Evolutionary conservation across 35 echinoderm and acorn worm species (phyloP), one percentile per base, ranked within the genome.

Genomic region (Anneissia japonica): DNA sequence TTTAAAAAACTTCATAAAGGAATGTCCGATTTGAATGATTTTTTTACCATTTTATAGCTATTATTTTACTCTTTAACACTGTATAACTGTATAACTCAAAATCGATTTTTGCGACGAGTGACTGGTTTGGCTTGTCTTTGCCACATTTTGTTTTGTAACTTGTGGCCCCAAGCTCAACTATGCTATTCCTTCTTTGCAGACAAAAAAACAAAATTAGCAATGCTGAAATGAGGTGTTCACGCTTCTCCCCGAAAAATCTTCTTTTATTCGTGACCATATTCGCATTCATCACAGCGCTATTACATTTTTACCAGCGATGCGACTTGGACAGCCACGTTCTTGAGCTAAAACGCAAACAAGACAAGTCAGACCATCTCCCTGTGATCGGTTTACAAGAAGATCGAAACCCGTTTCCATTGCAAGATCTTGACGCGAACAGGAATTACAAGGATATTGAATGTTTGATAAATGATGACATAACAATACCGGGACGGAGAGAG

Each of bases 361-460:
- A 64, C 19, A 64, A 9, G 2, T 64, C 51, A 64, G 51, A 64
- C 51, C 51, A 23, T 2, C 51, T 64, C 19, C 51, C 51, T 64
- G 10, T 64, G 1, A 64, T 16, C 51, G 51, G 9, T 64, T 64
- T 64, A 23, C 19, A 9, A 23, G 51, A 64, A 2, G 51, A 64
- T 64, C 51, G 51, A 64, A 64, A 64, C 21, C 51, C 26, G 10
- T 64, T 64, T 23, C 51, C 11, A 23, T 26, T 64, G 21, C 21
- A 9, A 9, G 51, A 64, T 6, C 51, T 64, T 64, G 21, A 23
- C 19, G 5, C 9, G 19, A 75, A 45, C 73, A 86, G 16, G 9
- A 38, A 46, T n/a, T 97, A 97, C 73, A 88, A 97, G 46, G 94
- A 97, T 36, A 99, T 99, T 28, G 96, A 99, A 35, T 99, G 96